Percentiles rank a stretch among this genome's conserved stretches.
Conservation (phyloP, 2,113 vertebrate genomes). For the Tachysurus vachellii region DNA sequence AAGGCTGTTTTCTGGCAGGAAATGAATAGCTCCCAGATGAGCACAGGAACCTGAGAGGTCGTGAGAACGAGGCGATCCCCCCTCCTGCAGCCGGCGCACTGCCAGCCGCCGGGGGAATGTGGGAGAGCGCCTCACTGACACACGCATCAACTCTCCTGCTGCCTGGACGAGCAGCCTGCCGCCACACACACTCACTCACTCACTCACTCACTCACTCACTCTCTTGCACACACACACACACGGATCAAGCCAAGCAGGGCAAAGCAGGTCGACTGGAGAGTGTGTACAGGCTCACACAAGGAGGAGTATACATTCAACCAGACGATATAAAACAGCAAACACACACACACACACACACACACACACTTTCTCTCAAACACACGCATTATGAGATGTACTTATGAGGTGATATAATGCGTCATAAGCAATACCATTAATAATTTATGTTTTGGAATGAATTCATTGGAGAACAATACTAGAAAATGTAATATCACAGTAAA, state of each 20-base stretch:
- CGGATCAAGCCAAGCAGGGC: slow-evolving; percentile 64
- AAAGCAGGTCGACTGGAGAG: slow-evolving; percentile 57
- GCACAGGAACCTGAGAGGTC: slow-evolving; percentile 97
- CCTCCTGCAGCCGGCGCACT: slow-evolving; percentile 85
- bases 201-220: slow-evolving; percentile 64
- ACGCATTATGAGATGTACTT: too few species aligned
- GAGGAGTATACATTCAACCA: slow-evolving; percentile 37
- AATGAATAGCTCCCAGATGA: slow-evolving; percentile 99
- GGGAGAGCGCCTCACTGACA: slow-evolving; percentile 84
- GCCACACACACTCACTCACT: slow-evolving; percentile 55
- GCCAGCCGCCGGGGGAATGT: slow-evolving; percentile 86
- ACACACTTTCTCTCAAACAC: background rate
- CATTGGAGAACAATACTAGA: too few species aligned
- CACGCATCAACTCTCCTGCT: slow-evolving; percentile 81
- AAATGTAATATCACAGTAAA: too few species aligned
- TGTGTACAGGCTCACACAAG: slow-evolving; percentile 51
- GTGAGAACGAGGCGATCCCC: slow-evolving; percentile 97
- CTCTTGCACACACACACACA: slow-evolving; percentile 67
- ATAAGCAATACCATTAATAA: too few species aligned
- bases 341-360: slow-evolving; percentile 34
- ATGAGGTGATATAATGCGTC: too few species aligned
- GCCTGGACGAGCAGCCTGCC: slow-evolving; percentile 62
- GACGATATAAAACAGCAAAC: slow-evolving; percentile 49
- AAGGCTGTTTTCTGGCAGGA: slow-evolving; percentile 96
- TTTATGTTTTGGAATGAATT: too few species aligned